Conservation (phyloP, 2,888 invertebrate genomes). For the Lobophora halterata region DNA sequence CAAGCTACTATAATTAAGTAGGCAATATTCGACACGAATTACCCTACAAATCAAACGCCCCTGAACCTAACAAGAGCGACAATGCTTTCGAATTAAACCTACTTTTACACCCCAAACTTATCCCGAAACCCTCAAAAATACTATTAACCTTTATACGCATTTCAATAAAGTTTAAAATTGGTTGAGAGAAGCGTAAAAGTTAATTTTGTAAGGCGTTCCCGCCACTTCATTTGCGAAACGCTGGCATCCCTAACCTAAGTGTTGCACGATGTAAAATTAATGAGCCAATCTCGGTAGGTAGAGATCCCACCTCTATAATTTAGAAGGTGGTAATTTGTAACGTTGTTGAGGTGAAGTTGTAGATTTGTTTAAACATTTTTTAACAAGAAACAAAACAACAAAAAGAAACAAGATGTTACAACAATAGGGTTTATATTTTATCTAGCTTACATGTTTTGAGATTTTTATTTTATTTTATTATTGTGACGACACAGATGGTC, state of each 20-base stretch:
- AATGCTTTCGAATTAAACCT: conserved; percentile 44
- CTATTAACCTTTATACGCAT: not conserved
- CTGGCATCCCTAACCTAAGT: conserved; percentile 76
- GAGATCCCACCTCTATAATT: conserved; percentile 72
- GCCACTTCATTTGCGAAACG: conserved; percentile 77
- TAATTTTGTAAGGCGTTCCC: conserved; percentile 51
- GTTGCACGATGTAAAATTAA: conserved; percentile 80
- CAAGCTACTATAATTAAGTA: conserved; percentile 28
- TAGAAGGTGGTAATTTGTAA: conserved; percentile 75
- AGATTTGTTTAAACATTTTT: no score
- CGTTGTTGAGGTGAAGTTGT: conserved; percentile 37
- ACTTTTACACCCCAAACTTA: no score
- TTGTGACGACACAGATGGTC: no score
- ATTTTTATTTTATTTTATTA: no score
- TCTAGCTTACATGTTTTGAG: no score
- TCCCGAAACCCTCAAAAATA: not conserved
- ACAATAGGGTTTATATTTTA: no score
- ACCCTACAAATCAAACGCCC: conserved; percentile 64
- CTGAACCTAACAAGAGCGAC: conserved; percentile 57
- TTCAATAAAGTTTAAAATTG: conserved; percentile 11
- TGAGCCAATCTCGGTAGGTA: conserved; percentile 74
- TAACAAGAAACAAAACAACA: no score
- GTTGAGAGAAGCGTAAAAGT: conserved; percentile 18
- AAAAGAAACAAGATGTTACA: no score
- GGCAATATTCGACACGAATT: conserved; percentile 53